A percentile compares a stretch with the other conserved stretches of the same genome.
These are phyloP conservation scores for Peromyscus eremicus DNA, from an alignment of 2,797 vertebrate genomes.

Conservation along the genomic window DNA sequence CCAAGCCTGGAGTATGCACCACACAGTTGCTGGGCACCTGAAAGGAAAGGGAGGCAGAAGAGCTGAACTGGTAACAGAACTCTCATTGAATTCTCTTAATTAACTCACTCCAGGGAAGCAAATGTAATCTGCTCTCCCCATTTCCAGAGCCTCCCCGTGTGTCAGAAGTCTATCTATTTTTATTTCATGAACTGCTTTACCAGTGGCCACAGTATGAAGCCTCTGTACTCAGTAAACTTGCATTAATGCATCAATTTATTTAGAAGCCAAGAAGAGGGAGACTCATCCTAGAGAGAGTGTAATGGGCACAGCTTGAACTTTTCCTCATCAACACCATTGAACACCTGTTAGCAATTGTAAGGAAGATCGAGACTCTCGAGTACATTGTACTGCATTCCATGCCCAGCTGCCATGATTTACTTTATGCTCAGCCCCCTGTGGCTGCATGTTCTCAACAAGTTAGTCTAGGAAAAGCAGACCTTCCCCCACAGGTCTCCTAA, in stretches of 20 bases:
- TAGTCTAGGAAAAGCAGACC: not conserved
- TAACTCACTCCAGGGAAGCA: slow-evolving; percentile 33
- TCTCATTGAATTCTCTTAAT: slow-evolving; percentile 73
- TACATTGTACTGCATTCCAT: not conserved
- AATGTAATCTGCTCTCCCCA: slow-evolving; percentile 48
- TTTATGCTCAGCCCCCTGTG: not conserved
- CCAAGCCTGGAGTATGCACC: not conserved
- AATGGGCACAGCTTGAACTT: slow-evolving; percentile 62
- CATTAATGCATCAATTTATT: slow-evolving; percentile 58
- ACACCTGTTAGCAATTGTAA: slow-evolving; percentile 71
- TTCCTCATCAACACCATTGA: slow-evolving; percentile 28
- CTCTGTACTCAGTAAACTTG: slow-evolving; percentile 13
- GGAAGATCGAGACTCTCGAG: not conserved
- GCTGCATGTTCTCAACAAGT: slow-evolving; percentile 5
- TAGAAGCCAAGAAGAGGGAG: slow-evolving; percentile 50
- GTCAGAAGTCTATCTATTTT: slow-evolving; percentile 48
- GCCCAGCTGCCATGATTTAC: not conserved
- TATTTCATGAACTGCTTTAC: slow-evolving; percentile 58
- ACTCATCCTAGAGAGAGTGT: slow-evolving; percentile 42
- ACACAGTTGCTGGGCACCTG: not conserved
- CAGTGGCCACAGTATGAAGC: slow-evolving; percentile 52
- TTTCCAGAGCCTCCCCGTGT: slow-evolving; percentile 44
- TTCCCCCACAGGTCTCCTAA: not conserved
- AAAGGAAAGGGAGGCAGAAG: not conserved
- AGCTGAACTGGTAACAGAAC: slow-evolving; percentile 42